These are phyloP conservation scores for Acrocephalus scirpaceus DNA, from an alignment of 2,797 vertebrate species.

Conservation along the genomic window DNA sequence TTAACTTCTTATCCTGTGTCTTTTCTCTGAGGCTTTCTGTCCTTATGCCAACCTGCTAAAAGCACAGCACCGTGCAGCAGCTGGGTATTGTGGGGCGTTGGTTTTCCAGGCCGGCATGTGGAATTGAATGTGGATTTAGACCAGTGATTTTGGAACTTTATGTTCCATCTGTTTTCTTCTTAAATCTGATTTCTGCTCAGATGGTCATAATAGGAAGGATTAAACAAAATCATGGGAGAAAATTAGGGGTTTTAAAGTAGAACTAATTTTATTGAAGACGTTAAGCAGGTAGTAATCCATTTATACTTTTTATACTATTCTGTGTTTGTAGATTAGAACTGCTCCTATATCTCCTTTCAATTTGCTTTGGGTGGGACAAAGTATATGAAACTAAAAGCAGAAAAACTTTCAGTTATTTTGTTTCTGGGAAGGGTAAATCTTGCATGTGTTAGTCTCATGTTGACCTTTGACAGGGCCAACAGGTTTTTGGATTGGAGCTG, in stretches of 20 bases:
- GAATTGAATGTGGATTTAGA: not conserved
- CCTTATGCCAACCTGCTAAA: rapidly evolving
- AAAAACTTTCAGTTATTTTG: not conserved
- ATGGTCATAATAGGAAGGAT: not conserved
- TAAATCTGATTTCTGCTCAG: not conserved
- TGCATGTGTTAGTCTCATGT: not conserved
- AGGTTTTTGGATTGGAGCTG: not conserved
- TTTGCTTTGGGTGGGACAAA: not conserved
- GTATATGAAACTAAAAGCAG: not conserved
- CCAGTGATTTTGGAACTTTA: not conserved
- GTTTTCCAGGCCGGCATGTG: not conserved
- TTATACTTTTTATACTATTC: not conserved
- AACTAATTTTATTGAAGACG: not conserved
- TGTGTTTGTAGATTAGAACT: not conserved
- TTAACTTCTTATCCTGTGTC: not conserved
- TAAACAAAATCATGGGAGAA: not conserved
- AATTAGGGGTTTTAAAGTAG: not conserved
- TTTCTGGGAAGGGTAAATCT: not conserved
- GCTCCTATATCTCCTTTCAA: not conserved
- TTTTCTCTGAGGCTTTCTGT: not conserved
- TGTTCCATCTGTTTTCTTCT: not conserved
- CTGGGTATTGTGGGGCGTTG: not conserved
- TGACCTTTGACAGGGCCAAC: not conserved
- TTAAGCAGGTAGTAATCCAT: not conserved
- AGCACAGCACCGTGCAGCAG: not conserved